Conservation (phyloP, 2,113 vertebrate genomes). For the Naja naja region DNA sequence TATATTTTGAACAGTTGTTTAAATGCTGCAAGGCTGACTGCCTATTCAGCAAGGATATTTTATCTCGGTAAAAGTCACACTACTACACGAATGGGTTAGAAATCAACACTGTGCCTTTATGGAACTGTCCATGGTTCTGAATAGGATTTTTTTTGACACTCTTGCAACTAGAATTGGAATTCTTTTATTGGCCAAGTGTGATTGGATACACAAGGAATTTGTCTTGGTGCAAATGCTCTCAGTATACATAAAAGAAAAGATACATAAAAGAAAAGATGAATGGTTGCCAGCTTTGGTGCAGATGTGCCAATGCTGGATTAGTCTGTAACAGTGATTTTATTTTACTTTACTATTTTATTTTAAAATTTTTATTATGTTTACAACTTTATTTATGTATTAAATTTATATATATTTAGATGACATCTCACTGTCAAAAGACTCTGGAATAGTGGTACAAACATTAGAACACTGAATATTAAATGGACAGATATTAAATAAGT, state of each 20-base stretch:
- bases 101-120: not conserved
- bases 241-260: too few species aligned
- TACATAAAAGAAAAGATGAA: too few species aligned
- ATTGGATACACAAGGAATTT: too few species aligned
- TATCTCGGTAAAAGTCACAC: not conserved
- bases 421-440: too few species aligned
- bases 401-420: too few species aligned
- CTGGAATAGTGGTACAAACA: too few species aligned
- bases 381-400: not conserved
- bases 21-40: not conserved
- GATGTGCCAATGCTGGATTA: not conserved
- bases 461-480: too few species aligned
- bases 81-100: not conserved
- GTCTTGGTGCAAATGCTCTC: too few species aligned
- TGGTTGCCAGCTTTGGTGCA: not conserved
- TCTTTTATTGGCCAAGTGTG: too few species aligned
- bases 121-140: conserved; percentile 9
- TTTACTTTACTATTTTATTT: not conserved
- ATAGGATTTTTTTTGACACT: not conserved
- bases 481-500: too few species aligned
- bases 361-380: not conserved
- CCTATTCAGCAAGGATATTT: not conserved
- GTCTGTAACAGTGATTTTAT: not conserved
- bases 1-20: not conserved
- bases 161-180: not conserved